These are phyloP conservation scores for Neotragus pygmaeus DNA, from an alignment of 2,113 vertebrate genomes.

Conservation along the genomic window DNA sequence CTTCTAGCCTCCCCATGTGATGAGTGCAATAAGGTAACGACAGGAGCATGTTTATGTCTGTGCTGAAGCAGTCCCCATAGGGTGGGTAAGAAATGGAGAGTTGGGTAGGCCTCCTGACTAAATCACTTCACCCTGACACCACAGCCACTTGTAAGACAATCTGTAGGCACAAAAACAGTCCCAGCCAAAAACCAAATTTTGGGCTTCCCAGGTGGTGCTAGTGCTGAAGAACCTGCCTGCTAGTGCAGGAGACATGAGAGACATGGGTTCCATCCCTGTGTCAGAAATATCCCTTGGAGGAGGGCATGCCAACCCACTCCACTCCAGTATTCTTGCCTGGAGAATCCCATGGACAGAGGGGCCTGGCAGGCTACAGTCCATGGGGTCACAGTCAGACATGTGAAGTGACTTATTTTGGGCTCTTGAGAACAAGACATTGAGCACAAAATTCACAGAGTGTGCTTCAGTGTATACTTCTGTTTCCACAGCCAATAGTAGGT, in stretches of 20 bases:
- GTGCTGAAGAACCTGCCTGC: neutral
- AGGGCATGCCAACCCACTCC: neutral
- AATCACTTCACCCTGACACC: conserved; percentile 50
- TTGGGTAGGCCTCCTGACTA: conserved; percentile 56
- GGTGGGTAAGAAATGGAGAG: conserved; percentile 66
- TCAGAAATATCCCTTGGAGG: neutral
- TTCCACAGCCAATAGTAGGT: neutral
- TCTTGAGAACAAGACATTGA: neutral
- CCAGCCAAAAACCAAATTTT: conserved; percentile 57
- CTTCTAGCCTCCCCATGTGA: conserved; percentile 63
- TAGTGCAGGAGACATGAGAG: neutral
- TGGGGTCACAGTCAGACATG: neutral
- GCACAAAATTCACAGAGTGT: conserved; percentile 17
- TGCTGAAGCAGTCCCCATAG: conserved; percentile 67
- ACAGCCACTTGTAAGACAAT: conserved; percentile 53
- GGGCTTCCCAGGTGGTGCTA: neutral
- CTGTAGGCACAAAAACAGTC: conserved; percentile 49
- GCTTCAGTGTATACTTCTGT: neutral
- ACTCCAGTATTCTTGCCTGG: neutral
- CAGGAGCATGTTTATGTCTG: conserved; percentile 69
- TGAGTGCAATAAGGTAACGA: conserved; percentile 73
- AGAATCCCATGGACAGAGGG: neutral
- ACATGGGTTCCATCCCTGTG: neutral
- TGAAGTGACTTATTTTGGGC: neutral
- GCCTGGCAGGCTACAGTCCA: neutral